phyloP scores from a whole-genome alignment of 2,113 vertebrate species.

The Aramus guarauna region DNA sequence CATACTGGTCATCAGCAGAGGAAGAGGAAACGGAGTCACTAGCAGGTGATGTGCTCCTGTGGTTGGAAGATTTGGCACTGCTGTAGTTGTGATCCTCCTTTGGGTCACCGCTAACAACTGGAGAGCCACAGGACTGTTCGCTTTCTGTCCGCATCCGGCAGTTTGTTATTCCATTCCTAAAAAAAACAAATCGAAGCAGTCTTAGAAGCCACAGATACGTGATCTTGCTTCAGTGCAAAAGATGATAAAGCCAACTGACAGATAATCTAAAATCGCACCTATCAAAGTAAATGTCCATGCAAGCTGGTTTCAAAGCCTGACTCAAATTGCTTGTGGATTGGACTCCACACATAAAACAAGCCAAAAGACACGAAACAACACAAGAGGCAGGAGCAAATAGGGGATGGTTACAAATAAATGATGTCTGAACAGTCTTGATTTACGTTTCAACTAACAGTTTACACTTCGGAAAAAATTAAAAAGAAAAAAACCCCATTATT shows the following conservation, averaged over 20 bases:
- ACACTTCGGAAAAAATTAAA: not conserved
- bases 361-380: not conserved
- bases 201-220: not conserved
- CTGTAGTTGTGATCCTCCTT: slow-evolving; percentile 97
- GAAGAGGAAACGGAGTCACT: slow-evolving; percentile 77
- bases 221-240: not conserved
- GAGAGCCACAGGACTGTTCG: slow-evolving; percentile 85
- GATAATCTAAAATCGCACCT: not conserved
- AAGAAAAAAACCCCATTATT: not conserved
- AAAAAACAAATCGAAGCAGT: not conserved
- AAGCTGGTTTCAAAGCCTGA: not conserved
- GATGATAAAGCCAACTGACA: not conserved
- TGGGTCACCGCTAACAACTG: slow-evolving; percentile 87
- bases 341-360: not conserved
- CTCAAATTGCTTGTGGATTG: not conserved
- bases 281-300: not conserved
- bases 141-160: slow-evolving; percentile 87
- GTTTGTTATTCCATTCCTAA: slow-evolving; percentile 81
- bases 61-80: slow-evolving; percentile 86
- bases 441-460: not conserved
- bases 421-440: not conserved
- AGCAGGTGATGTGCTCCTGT: slow-evolving; percentile 77
- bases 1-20: slow-evolving; percentile 80
- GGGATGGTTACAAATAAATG: not conserved
- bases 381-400: not conserved